Conservation (phyloP, 1,140 invertebrate species). For the Pentalonia nigronervosa region DNA sequence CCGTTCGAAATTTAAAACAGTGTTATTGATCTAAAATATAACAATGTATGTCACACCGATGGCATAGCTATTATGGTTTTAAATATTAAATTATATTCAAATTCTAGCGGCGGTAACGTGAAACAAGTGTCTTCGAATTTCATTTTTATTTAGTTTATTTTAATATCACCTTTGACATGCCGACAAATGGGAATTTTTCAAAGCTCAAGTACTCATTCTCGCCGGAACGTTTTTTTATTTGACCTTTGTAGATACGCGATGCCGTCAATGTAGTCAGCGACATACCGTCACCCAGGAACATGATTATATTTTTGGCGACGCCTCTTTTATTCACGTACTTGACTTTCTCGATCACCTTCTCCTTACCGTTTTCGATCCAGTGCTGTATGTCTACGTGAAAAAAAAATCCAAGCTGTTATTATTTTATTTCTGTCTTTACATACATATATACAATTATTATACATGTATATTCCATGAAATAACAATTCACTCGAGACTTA, state of each 20-base stretch:
- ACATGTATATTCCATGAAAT: background rate
- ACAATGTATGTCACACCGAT: background rate
- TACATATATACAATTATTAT: conserved; percentile 8
- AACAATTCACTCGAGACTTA: conserved; percentile 25
- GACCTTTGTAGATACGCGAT: conserved; percentile 73
- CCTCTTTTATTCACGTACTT: conserved; percentile 59
- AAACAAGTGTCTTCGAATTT: background rate
- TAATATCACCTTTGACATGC: conserved; percentile 74
- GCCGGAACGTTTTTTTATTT: conserved; percentile 67
- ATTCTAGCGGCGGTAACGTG: background rate
- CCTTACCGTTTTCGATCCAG: conserved; percentile 59
- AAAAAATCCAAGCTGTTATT: background rate
- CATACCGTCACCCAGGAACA: conserved; percentile 82
- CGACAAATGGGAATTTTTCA: conserved; percentile 79
- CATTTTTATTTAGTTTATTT: background rate
- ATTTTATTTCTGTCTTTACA: background rate
- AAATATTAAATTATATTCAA: background rate
- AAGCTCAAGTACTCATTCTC: conserved; percentile 76
- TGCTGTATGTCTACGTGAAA: conserved; percentile 58
- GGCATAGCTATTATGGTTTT: background rate
- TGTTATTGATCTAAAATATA: background rate
- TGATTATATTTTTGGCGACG: conserved; percentile 74
- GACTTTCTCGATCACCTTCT: conserved; percentile 58
- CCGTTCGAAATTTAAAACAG: background rate
- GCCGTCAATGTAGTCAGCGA: conserved; percentile 75